phyloP scores from a whole-genome alignment of 2,797 vertebrate species.

The Nyctalus aviator region DNA sequence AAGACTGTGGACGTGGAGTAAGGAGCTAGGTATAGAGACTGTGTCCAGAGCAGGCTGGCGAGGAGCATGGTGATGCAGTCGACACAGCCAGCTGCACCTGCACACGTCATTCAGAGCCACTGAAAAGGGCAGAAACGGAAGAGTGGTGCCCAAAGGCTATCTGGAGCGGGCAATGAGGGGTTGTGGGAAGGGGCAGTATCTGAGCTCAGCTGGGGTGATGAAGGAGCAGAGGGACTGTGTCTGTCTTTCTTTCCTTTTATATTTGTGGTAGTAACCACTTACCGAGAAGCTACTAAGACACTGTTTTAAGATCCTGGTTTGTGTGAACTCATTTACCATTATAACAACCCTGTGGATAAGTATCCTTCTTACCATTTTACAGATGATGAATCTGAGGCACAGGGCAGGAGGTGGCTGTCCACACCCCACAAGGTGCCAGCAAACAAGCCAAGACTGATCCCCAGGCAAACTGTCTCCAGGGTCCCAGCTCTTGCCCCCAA shows the following conservation, averaged over 20 bases:
- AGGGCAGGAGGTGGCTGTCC: background rate
- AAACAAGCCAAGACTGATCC: background rate
- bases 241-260: background rate
- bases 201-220: background rate
- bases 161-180: background rate
- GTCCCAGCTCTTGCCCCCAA: background rate
- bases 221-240: background rate
- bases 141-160: background rate
- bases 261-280: background rate
- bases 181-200: rapidly evolving
- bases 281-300: background rate
- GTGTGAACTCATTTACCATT: background rate
- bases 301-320: background rate
- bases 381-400: background rate
- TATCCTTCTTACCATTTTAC: background rate
- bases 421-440: rapidly evolving
- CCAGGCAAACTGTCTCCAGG: background rate
- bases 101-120: background rate
- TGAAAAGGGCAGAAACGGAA: background rate
- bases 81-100: no score
- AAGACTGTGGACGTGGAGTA: background rate
- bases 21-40: background rate
- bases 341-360: background rate
- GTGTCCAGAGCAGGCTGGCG: background rate
- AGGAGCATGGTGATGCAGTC: background rate